phyloP scores from a whole-genome alignment of 53 echinoderm and acorn worm species.

The Holothuria leucospilota region DNA sequence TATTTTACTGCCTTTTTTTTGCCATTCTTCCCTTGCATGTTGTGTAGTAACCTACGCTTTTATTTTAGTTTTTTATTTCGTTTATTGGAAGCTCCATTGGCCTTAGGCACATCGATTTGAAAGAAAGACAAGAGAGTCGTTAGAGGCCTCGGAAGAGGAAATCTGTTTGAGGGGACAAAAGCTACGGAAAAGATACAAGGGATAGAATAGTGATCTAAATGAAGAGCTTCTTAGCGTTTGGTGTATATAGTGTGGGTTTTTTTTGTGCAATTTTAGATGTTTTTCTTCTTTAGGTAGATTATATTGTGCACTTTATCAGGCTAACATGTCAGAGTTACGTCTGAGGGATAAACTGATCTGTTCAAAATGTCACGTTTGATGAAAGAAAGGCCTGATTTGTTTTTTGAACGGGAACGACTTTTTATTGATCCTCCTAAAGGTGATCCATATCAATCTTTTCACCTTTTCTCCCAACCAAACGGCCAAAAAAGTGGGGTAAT shows the following conservation, averaged over 20 bases:
- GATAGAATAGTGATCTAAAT: too few relatives aligned
- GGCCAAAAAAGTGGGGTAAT: slow-evolving; percentile 27
- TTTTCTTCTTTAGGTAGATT: not conserved
- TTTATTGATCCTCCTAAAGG: slow-evolving; percentile 14
- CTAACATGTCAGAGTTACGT: slow-evolving; percentile 12
- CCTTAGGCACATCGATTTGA: slow-evolving; percentile 39
- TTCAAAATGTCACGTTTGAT: slow-evolving; percentile 29
- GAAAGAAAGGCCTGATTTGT: not conserved
- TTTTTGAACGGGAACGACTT: slow-evolving; percentile 5
- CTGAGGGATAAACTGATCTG: not conserved
- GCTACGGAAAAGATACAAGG: not conserved
- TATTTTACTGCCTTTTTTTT: too few relatives aligned
- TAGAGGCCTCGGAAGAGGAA: slow-evolving; percentile 17
- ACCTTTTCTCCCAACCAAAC: not conserved
- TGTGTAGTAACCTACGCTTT: not conserved
- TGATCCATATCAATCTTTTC: not conserved
- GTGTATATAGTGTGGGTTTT: too few relatives aligned
- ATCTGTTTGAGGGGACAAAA: not conserved
- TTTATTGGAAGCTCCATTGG: slow-evolving; percentile 7
- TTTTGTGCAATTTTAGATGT: too few relatives aligned
- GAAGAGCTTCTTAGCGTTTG: too few relatives aligned
- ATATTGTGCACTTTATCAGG: slow-evolving; percentile 20
- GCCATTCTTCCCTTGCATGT: not conserved
- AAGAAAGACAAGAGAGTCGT: slow-evolving; percentile 31
- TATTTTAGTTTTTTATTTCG: not conserved